Evolutionary conservation across 2,888 invertebrate species (phyloP), one percentile per base, ranked within the genome.

Genomic region (Lithophane semibrunnea): DNA sequence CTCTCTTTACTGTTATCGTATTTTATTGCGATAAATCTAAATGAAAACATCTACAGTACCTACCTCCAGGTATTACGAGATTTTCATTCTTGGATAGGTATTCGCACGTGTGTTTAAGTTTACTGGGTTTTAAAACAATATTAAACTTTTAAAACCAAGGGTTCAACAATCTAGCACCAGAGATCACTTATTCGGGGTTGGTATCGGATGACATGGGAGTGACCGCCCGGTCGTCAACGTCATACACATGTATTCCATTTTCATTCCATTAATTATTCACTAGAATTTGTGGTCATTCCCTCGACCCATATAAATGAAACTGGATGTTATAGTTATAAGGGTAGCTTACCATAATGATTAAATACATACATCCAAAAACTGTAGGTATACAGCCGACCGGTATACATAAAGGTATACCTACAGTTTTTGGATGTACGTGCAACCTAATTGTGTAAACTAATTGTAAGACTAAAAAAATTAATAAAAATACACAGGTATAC

Each of bases 231-330:
- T 63, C 68, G 56, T 79, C 85, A 75, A 82, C 61, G 84, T 79
- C 86, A 84, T 73, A 68, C 73, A 54, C 84, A 86, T 83, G 73
- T 73, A 72, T 60, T 42, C 80, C 71, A 83, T 78, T 85, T 80
- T 80, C 73, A 61, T 65, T 44, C 42, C 72, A 79, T 82, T 72
- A 65, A 79, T 86, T 82, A 86, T 86, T 82, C 77, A 77, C 67
- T 75, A 77, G 58, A 60, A 67, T 74, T 63, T 72, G 75, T 68
- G 75, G 73, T 68, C 47, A 68, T 61, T 69, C 64, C 44, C 24
- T 37, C 73, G 52, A 29, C 52, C 66, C 67, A 54, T 60, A 60
- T 52, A 66, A 56, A 49, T n/a, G 60, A 56, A 8, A 66, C 5
- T 1, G 16, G 18, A 18, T 4, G 12, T 52, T 54, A 54, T 12